phyloP scores from a whole-genome alignment of 2,797 vertebrate species.

The Acridotheres tristis region DNA sequence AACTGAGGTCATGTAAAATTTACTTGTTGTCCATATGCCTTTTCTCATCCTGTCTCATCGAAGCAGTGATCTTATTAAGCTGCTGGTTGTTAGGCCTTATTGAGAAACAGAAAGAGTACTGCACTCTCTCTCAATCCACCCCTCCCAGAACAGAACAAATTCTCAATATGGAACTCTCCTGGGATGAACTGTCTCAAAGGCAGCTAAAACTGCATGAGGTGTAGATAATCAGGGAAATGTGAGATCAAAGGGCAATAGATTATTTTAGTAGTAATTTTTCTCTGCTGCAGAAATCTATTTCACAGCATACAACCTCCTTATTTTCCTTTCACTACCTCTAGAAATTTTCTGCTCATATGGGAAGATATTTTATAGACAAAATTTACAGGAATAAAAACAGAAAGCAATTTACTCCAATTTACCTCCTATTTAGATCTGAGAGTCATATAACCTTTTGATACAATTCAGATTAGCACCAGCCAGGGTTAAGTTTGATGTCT shows the following conservation, averaged over 20 bases:
- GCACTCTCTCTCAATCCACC: neutral
- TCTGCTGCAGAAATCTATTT: neutral
- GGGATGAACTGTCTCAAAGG: neutral
- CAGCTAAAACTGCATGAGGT: neutral
- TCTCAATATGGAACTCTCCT: neutral
- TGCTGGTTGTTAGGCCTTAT: neutral
- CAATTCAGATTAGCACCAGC: neutral
- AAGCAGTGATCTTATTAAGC: neutral
- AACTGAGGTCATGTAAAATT: neutral
- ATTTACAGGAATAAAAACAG: neutral
- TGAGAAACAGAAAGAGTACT: neutral
- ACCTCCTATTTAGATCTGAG: neutral
- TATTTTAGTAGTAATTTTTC: neutral
- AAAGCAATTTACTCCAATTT: neutral
- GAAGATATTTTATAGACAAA: neutral
- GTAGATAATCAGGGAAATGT: neutral
- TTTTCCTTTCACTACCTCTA: neutral
- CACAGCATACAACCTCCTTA: rapidly evolving
- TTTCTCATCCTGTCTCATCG: neutral
- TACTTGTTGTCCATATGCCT: neutral
- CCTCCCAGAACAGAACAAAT: neutral
- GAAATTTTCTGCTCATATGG: neutral
- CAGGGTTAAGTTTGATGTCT: neutral
- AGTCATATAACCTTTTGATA: neutral
- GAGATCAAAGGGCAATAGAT: neutral